These are phyloP conservation scores for Bombus vancouverensis DNA, from an alignment of 1,140 invertebrate species.

Conservation along the genomic window DNA sequence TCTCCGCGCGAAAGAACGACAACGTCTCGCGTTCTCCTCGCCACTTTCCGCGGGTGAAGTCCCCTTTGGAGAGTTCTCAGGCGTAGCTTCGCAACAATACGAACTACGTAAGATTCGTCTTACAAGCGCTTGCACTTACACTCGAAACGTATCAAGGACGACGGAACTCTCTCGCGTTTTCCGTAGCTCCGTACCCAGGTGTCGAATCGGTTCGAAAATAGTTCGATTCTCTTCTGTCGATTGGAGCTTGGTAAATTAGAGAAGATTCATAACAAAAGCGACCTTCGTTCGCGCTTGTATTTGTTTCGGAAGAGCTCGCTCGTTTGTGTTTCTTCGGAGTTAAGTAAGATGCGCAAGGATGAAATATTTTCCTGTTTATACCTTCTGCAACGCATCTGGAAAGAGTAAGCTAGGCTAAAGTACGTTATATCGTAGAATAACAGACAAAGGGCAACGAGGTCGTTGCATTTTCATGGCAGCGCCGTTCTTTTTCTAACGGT, in stretches of 20 bases:
- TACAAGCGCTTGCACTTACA: slow-evolving; percentile 33
- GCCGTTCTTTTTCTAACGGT: too few relatives aligned
- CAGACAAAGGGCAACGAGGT: too few relatives aligned
- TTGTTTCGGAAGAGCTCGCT: too few relatives aligned
- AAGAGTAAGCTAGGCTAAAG: too few relatives aligned
- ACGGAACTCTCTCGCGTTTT: background rate
- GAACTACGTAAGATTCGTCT: slow-evolving; percentile 23
- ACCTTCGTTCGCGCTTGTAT: too few relatives aligned
- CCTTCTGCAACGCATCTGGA: too few relatives aligned
- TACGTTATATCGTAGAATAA: too few relatives aligned
- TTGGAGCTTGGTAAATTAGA: slow-evolving; percentile 20
- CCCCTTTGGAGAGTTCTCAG: slow-evolving; percentile 10
- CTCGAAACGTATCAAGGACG: background rate
- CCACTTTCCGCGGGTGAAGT: slow-evolving; percentile 13
- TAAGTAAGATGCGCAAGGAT: too few relatives aligned
- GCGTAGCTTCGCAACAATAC: slow-evolving; percentile 5
- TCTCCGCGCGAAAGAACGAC: slow-evolving; percentile 7
- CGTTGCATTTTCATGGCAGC: too few relatives aligned
- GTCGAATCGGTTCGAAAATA: background rate
- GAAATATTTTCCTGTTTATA: too few relatives aligned
- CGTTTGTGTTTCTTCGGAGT: too few relatives aligned
- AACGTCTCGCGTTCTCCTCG: background rate
- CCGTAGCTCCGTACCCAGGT: background rate
- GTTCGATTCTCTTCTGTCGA: background rate
- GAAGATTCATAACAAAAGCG: too few relatives aligned